Percentiles rank a stretch among this genome's conserved stretches.
Conservation (phyloP, 2,888 invertebrate species). For the Archips xylosteana region DNA sequence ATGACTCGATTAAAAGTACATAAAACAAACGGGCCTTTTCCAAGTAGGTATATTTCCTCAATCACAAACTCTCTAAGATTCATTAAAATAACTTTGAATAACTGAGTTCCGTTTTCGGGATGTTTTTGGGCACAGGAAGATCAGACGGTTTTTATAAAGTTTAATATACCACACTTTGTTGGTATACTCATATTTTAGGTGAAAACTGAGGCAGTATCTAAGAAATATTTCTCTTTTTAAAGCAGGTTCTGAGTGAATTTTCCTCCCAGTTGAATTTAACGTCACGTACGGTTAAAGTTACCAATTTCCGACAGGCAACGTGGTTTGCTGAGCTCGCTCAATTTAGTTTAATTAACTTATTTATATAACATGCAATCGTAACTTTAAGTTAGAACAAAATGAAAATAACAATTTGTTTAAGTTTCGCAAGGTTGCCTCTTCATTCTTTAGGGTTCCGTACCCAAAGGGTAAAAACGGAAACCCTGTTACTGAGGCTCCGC, state of each 20-base stretch:
- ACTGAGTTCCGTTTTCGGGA: not conserved
- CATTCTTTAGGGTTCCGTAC: no score
- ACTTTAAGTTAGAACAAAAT: not conserved
- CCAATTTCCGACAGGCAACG: constrained; percentile 37
- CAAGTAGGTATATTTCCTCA: not conserved
- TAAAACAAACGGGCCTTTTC: not conserved
- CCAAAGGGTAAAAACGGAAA: no score
- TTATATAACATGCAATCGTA: constrained; percentile 3
- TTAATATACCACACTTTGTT: not conserved
- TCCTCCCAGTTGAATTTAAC: constrained; percentile 34
- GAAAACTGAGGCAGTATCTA: constrained; percentile 13
- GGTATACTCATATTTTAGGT: not conserved
- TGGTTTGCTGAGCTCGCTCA: constrained; percentile 20
- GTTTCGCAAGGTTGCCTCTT: not conserved
- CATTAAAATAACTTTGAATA: not conserved
- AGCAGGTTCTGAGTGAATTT: constrained; percentile 36
- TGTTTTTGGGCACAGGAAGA: not conserved
- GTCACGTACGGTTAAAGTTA: constrained; percentile 38
- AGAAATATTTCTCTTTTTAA: constrained; percentile 25
- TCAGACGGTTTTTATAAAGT: constrained; percentile 1
- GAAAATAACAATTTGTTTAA: not conserved
- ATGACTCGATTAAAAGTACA: not conserved
- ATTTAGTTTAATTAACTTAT: constrained; percentile 34
- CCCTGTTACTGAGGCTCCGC: no score
- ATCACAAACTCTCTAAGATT: not conserved